Base-by-base conservation (phyloP, 1,140 invertebrate genomes). In the Microplitis demolitor region DNA sequence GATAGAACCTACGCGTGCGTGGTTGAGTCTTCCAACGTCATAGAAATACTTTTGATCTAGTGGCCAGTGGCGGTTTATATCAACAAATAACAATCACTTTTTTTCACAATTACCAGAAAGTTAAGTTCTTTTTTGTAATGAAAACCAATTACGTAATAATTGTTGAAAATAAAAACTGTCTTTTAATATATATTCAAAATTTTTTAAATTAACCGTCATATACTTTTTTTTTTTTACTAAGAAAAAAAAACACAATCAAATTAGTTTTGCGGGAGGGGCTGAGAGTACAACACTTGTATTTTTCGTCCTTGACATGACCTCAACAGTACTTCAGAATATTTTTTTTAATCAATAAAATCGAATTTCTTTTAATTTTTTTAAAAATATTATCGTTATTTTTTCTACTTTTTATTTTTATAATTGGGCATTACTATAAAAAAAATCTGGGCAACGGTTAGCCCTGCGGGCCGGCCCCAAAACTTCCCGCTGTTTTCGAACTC, bases 291-390 rank as follows among this genome's bases (percentile, higher is more conserved):
- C 45, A 70, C 69, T 71, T 66, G 51, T 39, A 39, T 53, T 62
- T 33, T 53, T 51, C 64, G 61, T 54, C 69, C 69, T 71, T 71
- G 69, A n/a, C 53, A 14, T 45, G 50, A 71, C 69, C 51, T 56
- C 69, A 56, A 70, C 62, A 14, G 16, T 64, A 14, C 60, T 9
- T 63, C 3, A 33, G 24, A 39, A n/a, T 4, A 11, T 13, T 9
- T 39, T 5, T 34, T 37, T 71, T 66, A 45, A 66, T 72, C 63
- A 72, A 72, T 66, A 72, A 33, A 60, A 66, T 60, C 53, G 16
- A 45, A 45, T 45, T 45, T 45, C 8, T 39, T 39, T 39, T 39
- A 2, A 9, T 9, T 45, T 45, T 45, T 45, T 54, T 8, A 64
- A 71, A 35, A 54, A 58, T 14, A 51, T 66, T 3, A n/a, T 66